Percentiles rank a stretch among this genome's conserved stretches.
Conservation (phyloP, 2,113 vertebrate genomes). For the Candoia aspera region DNA sequence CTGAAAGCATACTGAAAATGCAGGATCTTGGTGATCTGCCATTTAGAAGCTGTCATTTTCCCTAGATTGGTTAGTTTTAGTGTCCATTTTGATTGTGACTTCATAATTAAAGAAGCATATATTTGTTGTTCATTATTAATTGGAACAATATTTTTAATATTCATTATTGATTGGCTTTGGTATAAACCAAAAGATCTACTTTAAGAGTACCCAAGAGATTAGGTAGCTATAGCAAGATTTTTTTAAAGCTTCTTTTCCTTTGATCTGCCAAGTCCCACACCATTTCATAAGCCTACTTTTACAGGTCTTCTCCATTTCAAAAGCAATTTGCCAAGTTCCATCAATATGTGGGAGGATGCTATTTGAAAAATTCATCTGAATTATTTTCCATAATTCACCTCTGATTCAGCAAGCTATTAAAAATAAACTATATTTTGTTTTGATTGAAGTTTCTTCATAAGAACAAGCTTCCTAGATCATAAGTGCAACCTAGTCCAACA, state of each 20-base stretch:
- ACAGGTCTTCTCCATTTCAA: not conserved
- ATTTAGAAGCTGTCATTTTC: conserved; percentile 10
- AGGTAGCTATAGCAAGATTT: not conserved
- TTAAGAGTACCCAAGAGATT: not conserved
- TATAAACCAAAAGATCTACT: not conserved
- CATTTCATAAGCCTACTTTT: not conserved
- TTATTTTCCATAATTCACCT: not conserved
- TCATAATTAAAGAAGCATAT: not conserved
- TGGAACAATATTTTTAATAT: not conserved
- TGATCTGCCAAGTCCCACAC: not conserved
- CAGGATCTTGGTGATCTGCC: not conserved
- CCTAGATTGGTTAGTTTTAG: conserved; percentile 4
- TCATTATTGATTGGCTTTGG: not conserved
- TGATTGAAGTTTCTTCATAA: not conserved
- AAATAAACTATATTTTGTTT: too few species aligned
- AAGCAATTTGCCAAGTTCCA: not conserved
- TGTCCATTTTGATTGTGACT: not conserved
- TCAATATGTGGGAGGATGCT: too few species aligned
- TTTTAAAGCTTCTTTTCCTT: not conserved
- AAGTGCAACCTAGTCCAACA: not conserved
- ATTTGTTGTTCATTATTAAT: not conserved
- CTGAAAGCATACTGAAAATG: conserved; percentile 22
- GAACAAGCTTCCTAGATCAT: not conserved
- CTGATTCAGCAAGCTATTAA: not conserved
- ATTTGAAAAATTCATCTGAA: not conserved